Base-by-base conservation (phyloP, 23 tunicate genomes). In the Diplosoma virens region DNA sequence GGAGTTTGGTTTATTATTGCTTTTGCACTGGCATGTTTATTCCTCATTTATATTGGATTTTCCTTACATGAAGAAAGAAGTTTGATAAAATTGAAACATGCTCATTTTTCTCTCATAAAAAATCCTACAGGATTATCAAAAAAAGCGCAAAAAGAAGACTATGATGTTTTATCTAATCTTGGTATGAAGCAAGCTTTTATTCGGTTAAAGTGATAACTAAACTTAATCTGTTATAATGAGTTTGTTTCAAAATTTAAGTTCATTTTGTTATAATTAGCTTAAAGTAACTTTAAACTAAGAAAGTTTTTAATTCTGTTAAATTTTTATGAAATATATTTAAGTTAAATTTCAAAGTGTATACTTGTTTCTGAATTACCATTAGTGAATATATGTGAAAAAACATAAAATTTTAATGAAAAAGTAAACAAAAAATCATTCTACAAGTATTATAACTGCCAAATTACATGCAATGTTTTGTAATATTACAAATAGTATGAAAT, bases 61-160 rank as follows among this genome's bases (percentile, higher is more conserved):
- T 63, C 69, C 5, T 22, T 63, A 6, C 69, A 63, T 63, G 69
- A 63, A 63, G 69, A 63, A 28, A 25, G 69, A 28, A 63, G 34
- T 28, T 27, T 5, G 11, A 16, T 63, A 6, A 63, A 63, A 22
- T 63, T 63, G 17, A 28, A 30, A 27, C 36, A 5, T n/a, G n/a
- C n/a, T n/a, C n/a, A n/a, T n/a, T n/a, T n/a, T n/a, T n/a, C n/a
- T n/a, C n/a, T n/a, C n/a, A n/a, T n/a, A n/a, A n/a, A n/a, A n/a
- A n/a, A n/a, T n/a, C n/a, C n/a, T n/a, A n/a, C n/a, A n/a, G n/a
- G n/a, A n/a, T n/a, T n/a, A n/a, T n/a, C n/a, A n/a, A n/a, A n/a
- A n/a, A n/a, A n/a, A n/a, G n/a, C n/a, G n/a, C n/a, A n/a, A n/a
- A n/a, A n/a, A n/a, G n/a, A n/a, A n/a, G n/a, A n/a, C n/a, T n/a